These are phyloP conservation scores for Hydropsyche tenuis DNA, from an alignment of 1,140 invertebrate species.

Conservation along the genomic window DNA sequence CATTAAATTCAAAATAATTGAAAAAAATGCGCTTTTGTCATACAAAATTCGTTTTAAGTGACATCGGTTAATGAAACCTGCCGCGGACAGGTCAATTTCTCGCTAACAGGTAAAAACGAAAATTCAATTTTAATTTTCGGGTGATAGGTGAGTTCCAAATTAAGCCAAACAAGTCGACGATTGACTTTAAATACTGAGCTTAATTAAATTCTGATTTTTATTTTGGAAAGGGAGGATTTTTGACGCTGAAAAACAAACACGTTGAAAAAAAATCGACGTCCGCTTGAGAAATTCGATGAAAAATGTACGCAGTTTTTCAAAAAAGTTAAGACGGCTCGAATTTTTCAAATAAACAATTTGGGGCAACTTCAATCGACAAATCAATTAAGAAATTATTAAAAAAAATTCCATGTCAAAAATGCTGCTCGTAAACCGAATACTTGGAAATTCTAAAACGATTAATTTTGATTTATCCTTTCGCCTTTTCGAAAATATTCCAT, in stretches of 20 bases:
- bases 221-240: not conserved
- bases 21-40: no score
- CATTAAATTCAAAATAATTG: no score
- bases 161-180: slow-evolving; percentile 9
- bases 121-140: not conserved
- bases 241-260: slow-evolving; percentile 2
- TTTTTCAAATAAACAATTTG: no score
- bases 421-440: no score
- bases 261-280: not conserved
- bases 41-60: no score
- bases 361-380: no score
- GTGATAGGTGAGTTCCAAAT: slow-evolving; percentile 11
- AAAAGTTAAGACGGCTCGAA: not conserved
- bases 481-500: not conserved
- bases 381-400: no score
- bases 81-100: slow-evolving; percentile 8
- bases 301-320: not conserved
- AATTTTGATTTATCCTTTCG: not conserved
- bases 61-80: not conserved
- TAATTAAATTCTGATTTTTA: slow-evolving; percentile 15
- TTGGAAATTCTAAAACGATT: no score
- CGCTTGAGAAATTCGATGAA: not conserved
- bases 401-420: no score
- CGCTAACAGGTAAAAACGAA: not conserved
- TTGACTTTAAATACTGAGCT: not conserved